Percentiles rank a stretch among this genome's conserved stretches.
These are phyloP conservation scores for Eptatretus burgeri DNA, from an alignment of 2,113 vertebrate species.

Conservation along the genomic window DNA sequence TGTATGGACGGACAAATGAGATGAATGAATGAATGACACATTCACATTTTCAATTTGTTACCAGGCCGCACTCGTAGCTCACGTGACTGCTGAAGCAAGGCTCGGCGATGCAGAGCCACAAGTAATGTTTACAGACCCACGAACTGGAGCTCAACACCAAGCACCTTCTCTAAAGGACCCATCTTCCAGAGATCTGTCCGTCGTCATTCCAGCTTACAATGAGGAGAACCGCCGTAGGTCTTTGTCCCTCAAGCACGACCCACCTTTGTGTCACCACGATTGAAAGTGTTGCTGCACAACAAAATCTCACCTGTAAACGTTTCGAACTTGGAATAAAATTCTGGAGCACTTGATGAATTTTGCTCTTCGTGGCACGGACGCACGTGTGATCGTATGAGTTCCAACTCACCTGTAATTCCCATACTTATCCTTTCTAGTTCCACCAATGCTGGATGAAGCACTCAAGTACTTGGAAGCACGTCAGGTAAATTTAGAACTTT, in stretches of 20 bases:
- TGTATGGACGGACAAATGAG: too few species aligned
- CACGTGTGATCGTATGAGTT: too few species aligned
- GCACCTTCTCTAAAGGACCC: slow-evolving; percentile 40
- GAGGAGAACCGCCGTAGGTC: slow-evolving; percentile 38
- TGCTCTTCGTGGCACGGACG: too few species aligned
- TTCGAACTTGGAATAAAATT: too few species aligned
- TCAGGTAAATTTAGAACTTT: slow-evolving; percentile 23
- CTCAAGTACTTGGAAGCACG: slow-evolving; percentile 57
- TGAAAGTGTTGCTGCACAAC: too few species aligned
- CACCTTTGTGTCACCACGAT: too few species aligned
- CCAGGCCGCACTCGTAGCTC: slow-evolving; percentile 31
- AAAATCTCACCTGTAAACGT: too few species aligned
- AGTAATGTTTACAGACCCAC: slow-evolving; percentile 27
- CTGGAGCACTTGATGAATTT: too few species aligned
- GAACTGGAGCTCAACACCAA: slow-evolving; percentile 19
- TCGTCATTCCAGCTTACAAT: slow-evolving; percentile 69
- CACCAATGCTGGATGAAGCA: slow-evolving; percentile 80
- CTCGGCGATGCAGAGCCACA: slow-evolving; percentile 23
- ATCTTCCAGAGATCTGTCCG: slow-evolving; percentile 37
- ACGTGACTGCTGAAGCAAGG: slow-evolving; percentile 29
- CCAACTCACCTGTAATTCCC: neutral
- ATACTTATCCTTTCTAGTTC: slow-evolving; percentile 25
- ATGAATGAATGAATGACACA: too few species aligned
- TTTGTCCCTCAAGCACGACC: too few species aligned
- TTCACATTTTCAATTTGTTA: slow-evolving; percentile 7